phyloP scores from a whole-genome alignment of 1,140 invertebrate genomes.

The Heliconius hewitsoni region DNA sequence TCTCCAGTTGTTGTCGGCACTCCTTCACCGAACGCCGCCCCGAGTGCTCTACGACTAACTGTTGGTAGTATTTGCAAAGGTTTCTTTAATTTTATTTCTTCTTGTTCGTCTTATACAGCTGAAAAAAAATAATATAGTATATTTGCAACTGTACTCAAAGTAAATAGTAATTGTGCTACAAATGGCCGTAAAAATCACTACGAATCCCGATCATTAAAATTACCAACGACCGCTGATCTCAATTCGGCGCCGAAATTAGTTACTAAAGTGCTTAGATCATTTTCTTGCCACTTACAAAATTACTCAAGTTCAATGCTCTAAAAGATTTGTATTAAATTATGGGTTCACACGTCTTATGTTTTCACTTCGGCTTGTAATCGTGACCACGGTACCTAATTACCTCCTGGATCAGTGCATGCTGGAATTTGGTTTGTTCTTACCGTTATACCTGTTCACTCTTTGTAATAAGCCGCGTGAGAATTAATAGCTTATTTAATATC shows the following conservation, averaged over 20 bases:
- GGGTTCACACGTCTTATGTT: constrained; percentile 77
- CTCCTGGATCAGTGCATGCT: constrained; percentile 65
- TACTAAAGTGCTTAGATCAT: constrained; percentile 62
- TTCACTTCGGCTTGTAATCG: constrained; percentile 71
- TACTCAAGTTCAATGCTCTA: constrained; percentile 74
- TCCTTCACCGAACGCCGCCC: constrained; percentile 47
- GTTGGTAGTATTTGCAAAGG: constrained; percentile 35
- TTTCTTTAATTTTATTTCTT: too few species aligned
- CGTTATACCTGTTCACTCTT: constrained; percentile 50
- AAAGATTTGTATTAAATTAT: constrained; percentile 75
- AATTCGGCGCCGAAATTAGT: constrained; percentile 58
- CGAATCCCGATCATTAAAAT: constrained; percentile 44
- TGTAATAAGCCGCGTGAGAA: constrained; percentile 38
- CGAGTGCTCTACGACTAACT: constrained; percentile 58
- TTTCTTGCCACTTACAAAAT: constrained; percentile 68
- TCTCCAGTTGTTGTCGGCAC: constrained; percentile 55
- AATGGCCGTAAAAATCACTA: constrained; percentile 44
- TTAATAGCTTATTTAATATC: constrained; percentile 16
- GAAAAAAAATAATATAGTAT: not conserved
- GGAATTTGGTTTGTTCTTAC: constrained; percentile 68
- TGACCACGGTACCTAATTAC: constrained; percentile 69
- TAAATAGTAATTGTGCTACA: constrained; percentile 6
- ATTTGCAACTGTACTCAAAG: constrained; percentile 4
- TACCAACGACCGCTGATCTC: constrained; percentile 47
- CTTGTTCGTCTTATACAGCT: not conserved